Conservation (phyloP, 2,113 vertebrate species). For the Pteronura brasiliensis region DNA sequence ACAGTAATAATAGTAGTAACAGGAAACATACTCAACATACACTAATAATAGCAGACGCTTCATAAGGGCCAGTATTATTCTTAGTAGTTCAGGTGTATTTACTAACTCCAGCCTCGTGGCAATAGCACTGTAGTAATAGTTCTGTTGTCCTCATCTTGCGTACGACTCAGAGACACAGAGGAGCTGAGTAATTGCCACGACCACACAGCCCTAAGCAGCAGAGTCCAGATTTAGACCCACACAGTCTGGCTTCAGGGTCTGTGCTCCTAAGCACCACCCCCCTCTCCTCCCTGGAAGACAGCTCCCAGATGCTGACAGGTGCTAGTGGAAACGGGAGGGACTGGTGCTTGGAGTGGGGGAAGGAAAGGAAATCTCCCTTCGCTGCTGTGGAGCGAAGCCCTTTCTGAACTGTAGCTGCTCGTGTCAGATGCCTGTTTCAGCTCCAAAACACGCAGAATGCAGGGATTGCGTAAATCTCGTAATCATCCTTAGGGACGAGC, state of each 20-base stretch:
- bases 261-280: neutral
- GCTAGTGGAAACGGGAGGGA: neutral
- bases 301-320: neutral
- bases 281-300: neutral
- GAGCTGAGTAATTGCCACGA: neutral
- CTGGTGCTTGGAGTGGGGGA: rapidly evolving
- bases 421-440: neutral
- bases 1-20: neutral
- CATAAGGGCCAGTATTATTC: neutral
- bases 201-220: neutral
- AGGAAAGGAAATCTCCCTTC: neutral
- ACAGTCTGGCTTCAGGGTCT: neutral
- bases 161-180: neutral
- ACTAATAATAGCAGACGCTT: neutral
- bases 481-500: neutral
- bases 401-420: neutral
- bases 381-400: neutral
- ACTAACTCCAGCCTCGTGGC: neutral
- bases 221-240: neutral
- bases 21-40: neutral
- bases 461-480: neutral
- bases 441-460: neutral
- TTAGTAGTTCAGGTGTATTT: neutral
- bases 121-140: neutral
- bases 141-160: neutral